Conservation (phyloP, 2,888 invertebrate genomes). For the Heliconius ismenius region DNA sequence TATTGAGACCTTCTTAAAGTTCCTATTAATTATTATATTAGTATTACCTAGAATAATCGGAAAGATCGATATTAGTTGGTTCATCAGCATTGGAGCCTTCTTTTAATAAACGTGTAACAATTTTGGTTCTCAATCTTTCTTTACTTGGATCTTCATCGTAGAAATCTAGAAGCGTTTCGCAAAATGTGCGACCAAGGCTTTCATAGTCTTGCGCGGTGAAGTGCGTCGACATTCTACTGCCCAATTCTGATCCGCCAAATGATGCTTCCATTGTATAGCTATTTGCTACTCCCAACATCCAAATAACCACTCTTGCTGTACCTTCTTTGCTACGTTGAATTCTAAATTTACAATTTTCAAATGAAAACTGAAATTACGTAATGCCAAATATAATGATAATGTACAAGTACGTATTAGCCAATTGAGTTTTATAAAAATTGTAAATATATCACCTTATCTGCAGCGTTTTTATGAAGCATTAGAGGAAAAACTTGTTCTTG, state of each 20-base stretch:
- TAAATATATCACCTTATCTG: conserved; percentile 86
- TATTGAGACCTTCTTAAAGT: neutral
- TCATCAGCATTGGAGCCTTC: conserved; percentile 94
- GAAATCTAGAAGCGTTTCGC: conserved; percentile 95
- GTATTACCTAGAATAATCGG: conserved; percentile 91
- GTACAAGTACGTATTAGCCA: neutral
- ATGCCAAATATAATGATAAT: neutral
- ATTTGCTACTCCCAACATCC: conserved; percentile 96
- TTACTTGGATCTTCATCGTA: conserved; percentile 93
- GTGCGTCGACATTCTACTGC: conserved; percentile 91
- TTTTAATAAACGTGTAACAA: conserved; percentile 88
- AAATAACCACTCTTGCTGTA: conserved; percentile 95
- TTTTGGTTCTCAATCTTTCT: conserved; percentile 90
- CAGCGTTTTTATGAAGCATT: conserved; percentile 95
- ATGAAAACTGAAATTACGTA: conserved; percentile 88
- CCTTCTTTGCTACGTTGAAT: conserved; percentile 97
- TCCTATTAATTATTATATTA: neutral
- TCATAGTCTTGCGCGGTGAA: conserved; percentile 86
- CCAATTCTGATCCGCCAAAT: conserved; percentile 93
- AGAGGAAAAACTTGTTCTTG: conserved; percentile 96
- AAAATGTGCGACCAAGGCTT: conserved; percentile 92
- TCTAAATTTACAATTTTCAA: conserved; percentile 96
- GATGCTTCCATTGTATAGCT: conserved; percentile 98
- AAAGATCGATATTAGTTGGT: conserved; percentile 91
- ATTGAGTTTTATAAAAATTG: neutral